phyloP scores from a whole-genome alignment of 2,113 vertebrate species.

The Acinonyx jubatus region DNA sequence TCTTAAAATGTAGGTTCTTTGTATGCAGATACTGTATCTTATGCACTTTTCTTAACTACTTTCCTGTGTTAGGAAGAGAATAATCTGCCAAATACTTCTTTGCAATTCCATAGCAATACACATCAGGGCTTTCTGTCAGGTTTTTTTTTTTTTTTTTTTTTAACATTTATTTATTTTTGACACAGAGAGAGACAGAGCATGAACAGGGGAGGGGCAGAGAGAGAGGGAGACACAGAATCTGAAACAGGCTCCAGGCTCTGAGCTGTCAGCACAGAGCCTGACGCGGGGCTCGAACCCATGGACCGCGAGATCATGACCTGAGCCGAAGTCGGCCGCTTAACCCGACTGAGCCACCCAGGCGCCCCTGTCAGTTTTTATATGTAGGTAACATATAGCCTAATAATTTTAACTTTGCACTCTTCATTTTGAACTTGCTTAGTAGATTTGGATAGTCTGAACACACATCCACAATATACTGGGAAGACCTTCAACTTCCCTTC shows the following conservation, averaged over 20 bases:
- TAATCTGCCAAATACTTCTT: not conserved
- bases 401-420: not conserved
- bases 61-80: not conserved
- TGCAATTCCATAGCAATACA: not conserved
- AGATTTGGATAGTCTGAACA: not conserved
- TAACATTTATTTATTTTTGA: no score
- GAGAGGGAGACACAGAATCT: no score
- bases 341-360: no score
- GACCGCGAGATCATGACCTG: no score
- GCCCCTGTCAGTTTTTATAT: not conserved
- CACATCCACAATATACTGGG: not conserved
- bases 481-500: not conserved
- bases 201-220: no score
- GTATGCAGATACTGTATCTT: not conserved
- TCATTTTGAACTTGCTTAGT: not conserved
- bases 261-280: no score
- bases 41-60: not conserved
- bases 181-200: no score
- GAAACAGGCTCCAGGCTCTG: no score
- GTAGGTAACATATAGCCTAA: not conserved
- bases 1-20: not conserved
- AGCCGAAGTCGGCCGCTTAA: no score
- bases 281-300: no score
- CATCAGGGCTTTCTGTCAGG: not conserved
- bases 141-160: not conserved